Percentiles rank a stretch among this genome's conserved stretches.
Evolutionary conservation across 2,797 vertebrate genomes (phyloP).

Genomic region (Anguilla megastoma): DNA sequence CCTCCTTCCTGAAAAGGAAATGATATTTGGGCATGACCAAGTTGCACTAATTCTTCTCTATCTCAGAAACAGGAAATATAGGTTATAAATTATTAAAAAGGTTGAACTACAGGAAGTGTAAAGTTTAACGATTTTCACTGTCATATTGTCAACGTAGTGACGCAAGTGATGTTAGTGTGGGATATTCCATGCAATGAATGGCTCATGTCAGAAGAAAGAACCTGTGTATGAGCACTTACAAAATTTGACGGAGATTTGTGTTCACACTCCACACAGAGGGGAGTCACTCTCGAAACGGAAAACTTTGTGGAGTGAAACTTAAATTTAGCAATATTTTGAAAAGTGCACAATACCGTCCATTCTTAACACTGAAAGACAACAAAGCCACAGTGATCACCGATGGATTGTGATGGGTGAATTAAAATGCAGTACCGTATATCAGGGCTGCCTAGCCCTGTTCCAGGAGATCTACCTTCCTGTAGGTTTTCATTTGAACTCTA

Average conservation of each 20-base stretch:
- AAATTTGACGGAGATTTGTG: not conserved
- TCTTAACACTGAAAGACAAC: not conserved
- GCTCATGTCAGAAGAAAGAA: not conserved
- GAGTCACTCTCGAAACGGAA: not conserved
- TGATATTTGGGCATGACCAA: not conserved
- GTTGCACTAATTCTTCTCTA: not conserved
- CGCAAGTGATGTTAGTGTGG: not conserved
- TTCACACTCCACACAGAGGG: not conserved
- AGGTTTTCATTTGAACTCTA: too few species aligned
- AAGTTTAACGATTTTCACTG: slow-evolving; percentile 45
- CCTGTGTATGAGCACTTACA: not conserved
- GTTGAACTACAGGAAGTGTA: slow-evolving; percentile 23
- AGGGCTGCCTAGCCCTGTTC: not conserved
- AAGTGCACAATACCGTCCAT: not conserved
- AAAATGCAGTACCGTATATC: not conserved
- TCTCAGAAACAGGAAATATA: slow-evolving; percentile 14
- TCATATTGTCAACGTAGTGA: slow-evolving; percentile 39
- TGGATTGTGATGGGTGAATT: not conserved
- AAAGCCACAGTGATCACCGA: not conserved
- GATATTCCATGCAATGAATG: not conserved
- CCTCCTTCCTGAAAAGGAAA: slow-evolving; percentile 46
- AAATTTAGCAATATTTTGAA: not conserved
- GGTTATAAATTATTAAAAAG: slow-evolving; percentile 39
- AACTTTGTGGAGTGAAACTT: not conserved
- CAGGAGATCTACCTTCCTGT: too few species aligned